Base-by-base conservation (phyloP, 2,797 vertebrate species). In the Malurus splendens region DNA sequence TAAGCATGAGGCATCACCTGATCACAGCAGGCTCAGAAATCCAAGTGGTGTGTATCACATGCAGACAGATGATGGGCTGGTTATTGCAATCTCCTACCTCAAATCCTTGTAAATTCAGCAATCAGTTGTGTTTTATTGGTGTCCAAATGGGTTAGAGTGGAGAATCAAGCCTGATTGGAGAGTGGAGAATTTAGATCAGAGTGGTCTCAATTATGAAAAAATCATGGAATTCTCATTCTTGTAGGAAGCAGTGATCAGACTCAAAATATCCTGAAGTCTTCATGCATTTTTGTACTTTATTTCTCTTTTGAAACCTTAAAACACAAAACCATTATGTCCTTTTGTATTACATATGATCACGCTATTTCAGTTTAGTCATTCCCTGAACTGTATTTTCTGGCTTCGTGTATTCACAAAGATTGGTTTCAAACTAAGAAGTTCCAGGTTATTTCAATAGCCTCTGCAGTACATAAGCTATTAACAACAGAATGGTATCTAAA, bases 11-110 rank as follows among this genome's bases (percentile, higher is more conserved):
- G 41, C 3, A 5, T 30, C 48, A 54, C 12, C 30, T 30, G 52
- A 65, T 4, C 7, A 7, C 5, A 33, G 52, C 2, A 45, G n/a
- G 27, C 56, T 89, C 47, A 38, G 59, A 74, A 92, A 85, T 50
- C 39, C 54, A 56, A 47, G 67, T 3, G 11, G 33, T 32, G 22
- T 0, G 0, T 33, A 61, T n/a, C 25, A n/a, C 51, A 78, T 1
- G 0, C 39, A 10, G 28, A 54, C 14, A 19, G 32, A 8, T 10
- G 55, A 80, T 12, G 33, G n/a, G 24, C 44, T 68, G 71, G n/a
- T 52, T 87, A 67, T 14, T 80, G 59, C 56, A 70, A 23, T 19
- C 55, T 72, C 50, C 57, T 59, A 7, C 28, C 48, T 65, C 48
- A 87, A 79, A 68, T 56, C 22, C 5, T n/a, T 5, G 10, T 36